These are phyloP conservation scores for Lepus americanus DNA, from an alignment of 2,113 vertebrate genomes.

Conservation along the genomic window DNA sequence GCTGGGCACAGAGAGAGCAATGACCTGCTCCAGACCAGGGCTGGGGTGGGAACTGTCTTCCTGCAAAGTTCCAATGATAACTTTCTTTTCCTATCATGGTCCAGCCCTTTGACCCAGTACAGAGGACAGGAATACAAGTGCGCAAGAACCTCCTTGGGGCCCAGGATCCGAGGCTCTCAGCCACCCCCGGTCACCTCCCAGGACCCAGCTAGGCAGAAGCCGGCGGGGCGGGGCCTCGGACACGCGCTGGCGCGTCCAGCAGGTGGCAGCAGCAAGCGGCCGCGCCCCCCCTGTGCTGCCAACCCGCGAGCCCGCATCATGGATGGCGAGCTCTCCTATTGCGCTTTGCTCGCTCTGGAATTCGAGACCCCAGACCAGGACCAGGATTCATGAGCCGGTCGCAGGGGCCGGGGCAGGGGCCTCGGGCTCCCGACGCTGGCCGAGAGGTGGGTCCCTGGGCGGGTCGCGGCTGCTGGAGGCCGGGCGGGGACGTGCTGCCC, in stretches of 20 bases:
- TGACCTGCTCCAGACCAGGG: background rate
- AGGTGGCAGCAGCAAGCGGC: slow-evolving; percentile 77
- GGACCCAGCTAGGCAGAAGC: background rate
- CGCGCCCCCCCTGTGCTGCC: slow-evolving; percentile 63
- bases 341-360: slow-evolving; percentile 65
- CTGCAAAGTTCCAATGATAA: background rate
- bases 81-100: background rate
- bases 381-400: slow-evolving; percentile 68
- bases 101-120: background rate
- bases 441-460: slow-evolving; percentile 76
- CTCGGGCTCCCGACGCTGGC: slow-evolving; percentile 77
- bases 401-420: slow-evolving; percentile 68
- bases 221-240: slow-evolving; percentile 67
- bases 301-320: slow-evolving; percentile 63
- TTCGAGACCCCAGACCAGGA: slow-evolving; percentile 29
- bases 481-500: slow-evolving; percentile 72
- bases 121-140: background rate
- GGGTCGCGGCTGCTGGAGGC: slow-evolving; percentile 46
- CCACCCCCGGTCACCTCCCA: background rate
- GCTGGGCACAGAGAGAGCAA: background rate
- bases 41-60: background rate
- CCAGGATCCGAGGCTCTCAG: no score
- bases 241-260: slow-evolving; percentile 69
- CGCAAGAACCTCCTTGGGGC: background rate
- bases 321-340: slow-evolving; percentile 59